Evolutionary conservation across 2,888 invertebrate species (phyloP), one percentile per base, ranked within the genome.

Genomic region (Mythimna impura): DNA sequence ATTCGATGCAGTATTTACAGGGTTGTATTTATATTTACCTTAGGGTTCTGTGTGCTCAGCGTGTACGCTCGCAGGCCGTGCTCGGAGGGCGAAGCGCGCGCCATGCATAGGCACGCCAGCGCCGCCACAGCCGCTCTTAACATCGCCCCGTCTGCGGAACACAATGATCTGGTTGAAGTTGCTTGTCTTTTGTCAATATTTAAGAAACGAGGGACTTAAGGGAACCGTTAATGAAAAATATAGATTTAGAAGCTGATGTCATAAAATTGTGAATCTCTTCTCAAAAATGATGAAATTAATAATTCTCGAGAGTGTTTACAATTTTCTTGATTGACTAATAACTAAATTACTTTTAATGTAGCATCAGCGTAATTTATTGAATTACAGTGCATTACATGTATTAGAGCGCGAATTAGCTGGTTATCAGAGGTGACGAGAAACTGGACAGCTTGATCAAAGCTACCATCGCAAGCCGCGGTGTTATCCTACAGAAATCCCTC

Each of bases 401-500:
- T 22, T 54, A 43, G 12, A 43, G 14, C 3, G 43, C 43, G 14
- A 43, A 43, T 30, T 2, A 99, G 96, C 97, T 99, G 86, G 99
- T 99, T 83, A 99, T 99, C 95, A 97, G 99, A 96, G 99, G 99
- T 94, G 99, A 99, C 91, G 99, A 99, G 96, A 99, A 99, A 96
- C 97, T 99, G 94, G 99, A 99, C 97, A 99, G 99, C 93, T 97
- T 99, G 89, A 99, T 99, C 94, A 99, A 99, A 96, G 99, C 99
- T 79, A 99, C 99, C 88, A 99, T 99, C 95, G 99, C 99, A 84
- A 99, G 99, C 91, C 99, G 99, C 96, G 99, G 99, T 97, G 99
- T 99, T 91, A 99, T 99, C 95, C 99, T 99, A 97, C 99, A 99
- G 97, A 99, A 99, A 96, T 99, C 99, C 76, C 98, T 99, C 88